Conservation (phyloP, 2,113 vertebrate species). For the Pimephales promelas region DNA sequence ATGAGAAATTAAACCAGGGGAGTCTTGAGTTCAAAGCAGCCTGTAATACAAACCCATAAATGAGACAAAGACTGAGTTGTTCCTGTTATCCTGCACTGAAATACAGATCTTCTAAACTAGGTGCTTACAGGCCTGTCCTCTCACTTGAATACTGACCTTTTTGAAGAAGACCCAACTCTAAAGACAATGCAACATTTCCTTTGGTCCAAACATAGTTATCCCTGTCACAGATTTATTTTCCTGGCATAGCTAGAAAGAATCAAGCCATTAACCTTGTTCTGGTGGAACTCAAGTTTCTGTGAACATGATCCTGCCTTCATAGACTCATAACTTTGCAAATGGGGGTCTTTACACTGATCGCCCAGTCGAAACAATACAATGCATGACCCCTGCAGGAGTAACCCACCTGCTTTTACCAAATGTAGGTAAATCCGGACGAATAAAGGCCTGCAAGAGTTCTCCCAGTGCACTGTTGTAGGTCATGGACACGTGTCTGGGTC, state of each 20-base stretch:
- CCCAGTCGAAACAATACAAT: slow-evolving; percentile 46
- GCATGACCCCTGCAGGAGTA: not conserved
- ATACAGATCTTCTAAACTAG: slow-evolving; percentile 47
- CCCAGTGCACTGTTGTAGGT: not conserved
- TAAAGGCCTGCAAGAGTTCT: not conserved
- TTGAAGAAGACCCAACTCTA: slow-evolving; percentile 47
- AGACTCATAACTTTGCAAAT: slow-evolving; percentile 40
- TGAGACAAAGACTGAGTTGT: slow-evolving; percentile 60
- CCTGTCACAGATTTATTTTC: slow-evolving; percentile 37
- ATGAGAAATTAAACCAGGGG: slow-evolving; percentile 55
- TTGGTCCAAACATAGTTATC: slow-evolving; percentile 47
- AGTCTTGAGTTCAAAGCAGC: slow-evolving; percentile 59
- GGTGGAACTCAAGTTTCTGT: slow-evolving; percentile 38
- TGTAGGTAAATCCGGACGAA: not conserved
- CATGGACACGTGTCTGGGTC: not conserved
- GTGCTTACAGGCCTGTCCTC: slow-evolving; percentile 17
- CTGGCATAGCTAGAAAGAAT: slow-evolving; percentile 37
- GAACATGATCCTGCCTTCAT: slow-evolving; percentile 39
- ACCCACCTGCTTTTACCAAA: slow-evolving; percentile 27
- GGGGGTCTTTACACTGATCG: slow-evolving; percentile 30
- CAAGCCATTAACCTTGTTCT: slow-evolving; percentile 41
- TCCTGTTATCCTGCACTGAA: slow-evolving; percentile 35
- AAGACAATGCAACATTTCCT: slow-evolving; percentile 40
- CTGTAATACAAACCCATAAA: slow-evolving; percentile 50
- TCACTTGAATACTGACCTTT: slow-evolving; percentile 37